Base-by-base conservation (phyloP, 2,113 vertebrate genomes). In the Pedionomus torquatus region DNA sequence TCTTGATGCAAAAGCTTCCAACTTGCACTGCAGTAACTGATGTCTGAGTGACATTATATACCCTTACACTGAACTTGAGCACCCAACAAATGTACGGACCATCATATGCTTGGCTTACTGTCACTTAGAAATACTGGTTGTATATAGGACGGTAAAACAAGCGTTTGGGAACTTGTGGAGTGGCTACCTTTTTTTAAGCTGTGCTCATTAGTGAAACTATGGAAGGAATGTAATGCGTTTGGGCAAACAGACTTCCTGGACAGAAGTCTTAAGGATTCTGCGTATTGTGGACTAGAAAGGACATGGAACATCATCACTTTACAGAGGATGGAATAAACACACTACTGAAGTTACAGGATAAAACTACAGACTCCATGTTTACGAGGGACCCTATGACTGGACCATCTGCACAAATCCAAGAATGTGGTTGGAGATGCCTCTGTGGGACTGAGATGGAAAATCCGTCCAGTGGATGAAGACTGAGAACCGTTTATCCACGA, bases 1-100 rank as follows among this genome's bases (percentile, higher is more conserved):
- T 98, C 63, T 90, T 82, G 76, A 81, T 87, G 70, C 78, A 39
- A 6, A 61, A 92, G 28, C 76, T 85, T 94, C 78, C 87, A 61
- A 70, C 91, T 97, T 97, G 92, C 97, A 97, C 97, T 98, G 95
- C 97, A 97, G 97, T 98, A 98, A 97, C 97, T 97, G 95, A 87
- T 97, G 94, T 72, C 95, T 83, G 86, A 87, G 78, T 87, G 63
- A 65, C 83, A 57, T 41, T 48, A 64, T 72, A 43, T 79, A 48
- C 80, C 58, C 80, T 58, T 71, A 83, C 81, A 90, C 39, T 92
- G 93, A 96, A 68, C 90, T 82, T 82, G 84, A 84, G 80, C 92
- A 76, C 70, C 68, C 89, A 94, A 81, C 91, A 95, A 93, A 82
- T 90, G 52, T 88, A 44, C 91, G 87, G 95, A 95, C 79, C 81